phyloP scores from a whole-genome alignment of 2,888 invertebrate genomes.

The Drosophila ochracea region DNA sequence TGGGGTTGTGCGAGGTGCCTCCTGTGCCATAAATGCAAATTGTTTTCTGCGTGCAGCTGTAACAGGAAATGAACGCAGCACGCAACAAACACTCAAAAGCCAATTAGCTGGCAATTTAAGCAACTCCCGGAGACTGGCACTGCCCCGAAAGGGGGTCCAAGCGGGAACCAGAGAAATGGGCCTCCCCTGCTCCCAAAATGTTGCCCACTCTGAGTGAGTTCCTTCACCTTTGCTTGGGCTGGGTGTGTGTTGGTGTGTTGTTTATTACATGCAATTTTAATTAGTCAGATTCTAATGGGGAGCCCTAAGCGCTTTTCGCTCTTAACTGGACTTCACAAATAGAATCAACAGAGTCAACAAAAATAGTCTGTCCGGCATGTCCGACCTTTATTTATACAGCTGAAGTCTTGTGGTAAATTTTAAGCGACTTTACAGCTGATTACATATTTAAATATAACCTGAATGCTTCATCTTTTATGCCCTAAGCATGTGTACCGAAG shows the following conservation, averaged over 20 bases:
- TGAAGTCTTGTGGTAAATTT: slow-evolving; percentile 29
- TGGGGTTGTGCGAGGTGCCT: background rate
- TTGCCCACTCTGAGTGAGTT: slow-evolving; percentile 32
- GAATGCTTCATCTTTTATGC: background rate
- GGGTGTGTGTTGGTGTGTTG: slow-evolving; percentile 21
- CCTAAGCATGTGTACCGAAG: background rate
- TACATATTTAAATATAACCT: slow-evolving; percentile 37
- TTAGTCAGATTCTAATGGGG: slow-evolving; percentile 60
- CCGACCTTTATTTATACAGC: slow-evolving; percentile 30
- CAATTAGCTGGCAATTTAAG: slow-evolving; percentile 64
- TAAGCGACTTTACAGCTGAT: slow-evolving; percentile 41
- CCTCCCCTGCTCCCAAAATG: background rate
- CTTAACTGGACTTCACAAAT: slow-evolving; percentile 26
- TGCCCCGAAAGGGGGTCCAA: background rate
- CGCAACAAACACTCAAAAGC: slow-evolving; percentile 59
- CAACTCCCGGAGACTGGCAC: slow-evolving; percentile 32
- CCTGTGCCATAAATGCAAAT: slow-evolving; percentile 66
- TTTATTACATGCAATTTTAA: slow-evolving; percentile 65
- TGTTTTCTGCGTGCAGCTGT: slow-evolving; percentile 54
- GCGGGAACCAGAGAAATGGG: too few relatives aligned
- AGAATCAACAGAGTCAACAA: slow-evolving; percentile 14
- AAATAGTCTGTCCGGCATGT: slow-evolving; percentile 6
- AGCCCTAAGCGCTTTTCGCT: slow-evolving; percentile 35
- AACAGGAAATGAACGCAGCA: slow-evolving; percentile 71
- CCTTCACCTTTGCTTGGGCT: slow-evolving; percentile 2